Percentiles rank a stretch among this genome's conserved stretches.
These are phyloP conservation scores for Prenolepis imparis DNA, from an alignment of 2,888 invertebrate species.

Conservation along the genomic window DNA sequence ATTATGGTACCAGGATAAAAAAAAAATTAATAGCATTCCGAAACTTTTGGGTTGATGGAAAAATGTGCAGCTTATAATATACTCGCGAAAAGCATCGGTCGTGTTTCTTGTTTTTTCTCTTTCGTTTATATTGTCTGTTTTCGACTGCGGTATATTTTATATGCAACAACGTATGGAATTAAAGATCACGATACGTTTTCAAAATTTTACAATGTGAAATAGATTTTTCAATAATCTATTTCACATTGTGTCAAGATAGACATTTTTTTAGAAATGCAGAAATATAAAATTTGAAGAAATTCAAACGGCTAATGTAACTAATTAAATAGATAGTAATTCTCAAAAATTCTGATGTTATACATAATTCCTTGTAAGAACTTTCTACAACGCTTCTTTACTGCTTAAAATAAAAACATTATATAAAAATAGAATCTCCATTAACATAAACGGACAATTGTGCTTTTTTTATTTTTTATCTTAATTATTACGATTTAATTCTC, in stretches of 20 bases:
- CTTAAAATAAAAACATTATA: background rate
- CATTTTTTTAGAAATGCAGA: background rate
- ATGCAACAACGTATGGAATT: constrained; percentile 9
- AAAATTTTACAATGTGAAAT: background rate
- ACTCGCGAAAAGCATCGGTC: constrained; percentile 29
- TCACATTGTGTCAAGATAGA: too few relatives aligned
- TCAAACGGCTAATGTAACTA: background rate
- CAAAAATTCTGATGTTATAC: background rate
- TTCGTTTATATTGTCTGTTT: constrained; percentile 1
- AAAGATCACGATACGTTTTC: background rate
- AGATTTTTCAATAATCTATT: background rate
- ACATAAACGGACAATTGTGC: background rate
- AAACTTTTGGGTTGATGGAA: constrained; percentile 58
- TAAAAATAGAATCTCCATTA: background rate
- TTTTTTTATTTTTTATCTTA: background rate
- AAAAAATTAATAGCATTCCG: constrained; percentile 67
- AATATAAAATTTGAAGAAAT: background rate
- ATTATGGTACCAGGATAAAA: constrained; percentile 40
- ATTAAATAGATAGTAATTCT: background rate
- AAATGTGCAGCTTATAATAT: constrained; percentile 52
- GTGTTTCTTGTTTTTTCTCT: background rate
- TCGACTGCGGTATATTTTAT: background rate
- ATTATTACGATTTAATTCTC: background rate
- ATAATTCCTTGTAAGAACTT: background rate
- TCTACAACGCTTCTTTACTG: background rate